Conservation (phyloP, 2,797 vertebrate species). For the Falco rusticolus region DNA sequence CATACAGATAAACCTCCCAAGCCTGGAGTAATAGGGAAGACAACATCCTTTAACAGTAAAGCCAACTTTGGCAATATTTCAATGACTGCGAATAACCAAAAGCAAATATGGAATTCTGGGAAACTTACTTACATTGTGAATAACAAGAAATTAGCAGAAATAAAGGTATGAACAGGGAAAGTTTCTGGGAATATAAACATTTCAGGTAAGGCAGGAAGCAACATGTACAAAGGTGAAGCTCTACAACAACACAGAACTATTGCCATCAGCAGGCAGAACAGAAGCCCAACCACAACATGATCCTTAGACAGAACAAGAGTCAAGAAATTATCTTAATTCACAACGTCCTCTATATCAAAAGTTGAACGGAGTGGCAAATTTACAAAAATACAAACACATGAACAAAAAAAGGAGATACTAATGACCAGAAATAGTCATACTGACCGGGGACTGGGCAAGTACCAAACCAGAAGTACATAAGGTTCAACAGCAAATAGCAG, state of each 20-base stretch:
- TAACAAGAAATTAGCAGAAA: neutral
- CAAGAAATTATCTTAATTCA: neutral
- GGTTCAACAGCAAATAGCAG: neutral
- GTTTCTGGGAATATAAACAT: neutral
- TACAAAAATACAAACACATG: neutral
- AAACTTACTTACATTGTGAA: neutral
- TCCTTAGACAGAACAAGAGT: neutral
- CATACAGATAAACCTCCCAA: neutral
- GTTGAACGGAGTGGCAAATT: neutral
- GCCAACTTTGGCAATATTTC: neutral
- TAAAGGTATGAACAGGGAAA: neutral
- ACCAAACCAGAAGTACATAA: neutral
- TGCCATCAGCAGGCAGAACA: neutral
- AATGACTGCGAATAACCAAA: neutral
- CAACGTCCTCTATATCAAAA: neutral
- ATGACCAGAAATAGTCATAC: neutral
- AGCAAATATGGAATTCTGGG: neutral
- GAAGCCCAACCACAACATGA: neutral
- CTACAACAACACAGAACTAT: neutral
- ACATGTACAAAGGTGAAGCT: neutral
- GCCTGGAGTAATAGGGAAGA: neutral
- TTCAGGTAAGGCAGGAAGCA: neutral
- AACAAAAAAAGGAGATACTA: neutral
- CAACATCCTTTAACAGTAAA: rapidly evolving
- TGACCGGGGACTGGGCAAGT: neutral